Base-by-base conservation (phyloP, 2,888 invertebrate genomes). In the Torymus texanus region DNA sequence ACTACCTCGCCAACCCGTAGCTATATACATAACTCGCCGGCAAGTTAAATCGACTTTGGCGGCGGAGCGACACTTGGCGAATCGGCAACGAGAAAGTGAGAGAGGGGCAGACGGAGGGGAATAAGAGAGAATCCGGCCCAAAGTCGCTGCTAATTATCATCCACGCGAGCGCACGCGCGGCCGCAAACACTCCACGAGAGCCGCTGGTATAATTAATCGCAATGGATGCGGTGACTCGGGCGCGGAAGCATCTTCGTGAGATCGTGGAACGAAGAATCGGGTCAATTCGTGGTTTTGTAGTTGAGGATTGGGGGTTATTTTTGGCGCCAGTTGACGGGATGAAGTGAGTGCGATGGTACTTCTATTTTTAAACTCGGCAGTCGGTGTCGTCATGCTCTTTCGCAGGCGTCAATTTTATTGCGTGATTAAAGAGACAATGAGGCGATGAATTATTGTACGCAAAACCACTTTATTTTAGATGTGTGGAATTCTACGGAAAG, bases 21-120 rank as follows among this genome's bases (percentile, higher is more conserved):
- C 21, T 21, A 21, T 29, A 29, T 29, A 29, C 29, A 3, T 70
- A 70, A 76, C 70, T 61, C 68, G 76, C 12, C 29, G 29, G 29
- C 41, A 77, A 77, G 77, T 77, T 77, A 71, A 66, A 77, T 77
- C 77, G 77, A 77, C 65, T 77, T 65, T 71, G 63, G 65, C 50
- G 76, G 50, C 41, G 51, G 29, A 50, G 53, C 71, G 77, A 77
- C 77, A 65, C 71, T 71, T 59, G 16, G 65, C 50, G 58, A 77
- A 71, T 77, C 65, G 56, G 70, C 58, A 75, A 68, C 67, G 59
- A 75, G 29, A 29, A 29, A 29, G 29, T 5, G 29, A 29, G 29
- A 29, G 29, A 29, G 29, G 5, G 29, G 3, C 4, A 29, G 29
- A 29, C 4, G 0, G 29, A 29, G 29, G 5, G 29, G 5, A 5